A percentile compares a stretch with the other conserved stretches of the same genome.
These are phyloP conservation scores for Pavo muticus DNA, from an alignment of 2,113 vertebrate species.

Conservation along the genomic window DNA sequence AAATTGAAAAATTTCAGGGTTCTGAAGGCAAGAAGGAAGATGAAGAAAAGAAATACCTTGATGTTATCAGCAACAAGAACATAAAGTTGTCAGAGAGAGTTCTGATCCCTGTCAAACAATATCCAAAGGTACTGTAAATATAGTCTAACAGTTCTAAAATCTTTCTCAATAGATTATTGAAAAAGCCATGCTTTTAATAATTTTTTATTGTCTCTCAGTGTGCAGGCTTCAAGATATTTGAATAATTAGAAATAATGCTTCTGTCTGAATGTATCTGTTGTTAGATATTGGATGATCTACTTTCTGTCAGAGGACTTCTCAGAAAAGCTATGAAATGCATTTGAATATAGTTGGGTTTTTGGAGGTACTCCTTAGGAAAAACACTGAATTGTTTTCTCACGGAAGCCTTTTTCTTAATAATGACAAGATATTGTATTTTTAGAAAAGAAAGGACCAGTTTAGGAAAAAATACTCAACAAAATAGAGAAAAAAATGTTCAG, in stretches of 20 bases:
- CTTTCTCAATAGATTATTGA: neutral
- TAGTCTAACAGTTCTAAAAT: neutral
- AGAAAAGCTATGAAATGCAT: neutral
- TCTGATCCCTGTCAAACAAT: slow-evolving; percentile 96
- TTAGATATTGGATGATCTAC: neutral
- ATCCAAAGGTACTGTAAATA: slow-evolving; percentile 92
- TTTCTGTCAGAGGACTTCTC: neutral
- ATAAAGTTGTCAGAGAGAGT: slow-evolving; percentile 98
- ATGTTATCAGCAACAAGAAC: slow-evolving; percentile 99
- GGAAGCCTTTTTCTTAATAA: neutral
- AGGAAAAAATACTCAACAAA: neutral
- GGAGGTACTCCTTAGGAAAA: neutral
- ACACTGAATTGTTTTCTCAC: neutral
- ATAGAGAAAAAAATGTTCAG: neutral
- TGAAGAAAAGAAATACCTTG: slow-evolving; percentile 96
- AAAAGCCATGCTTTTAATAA: neutral
- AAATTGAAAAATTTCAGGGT: slow-evolving; percentile 95
- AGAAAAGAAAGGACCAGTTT: neutral
- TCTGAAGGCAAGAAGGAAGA: slow-evolving; percentile 93
- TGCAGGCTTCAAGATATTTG: neutral
- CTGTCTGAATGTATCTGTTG: neutral
- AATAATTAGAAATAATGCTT: neutral
- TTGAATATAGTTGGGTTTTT: neutral
- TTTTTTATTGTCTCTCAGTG: neutral
- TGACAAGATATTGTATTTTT: neutral